Percentiles rank a stretch among this genome's conserved stretches.
phyloP scores from a whole-genome alignment of 2,113 vertebrate species.

The Muscicapa adusta region DNA sequence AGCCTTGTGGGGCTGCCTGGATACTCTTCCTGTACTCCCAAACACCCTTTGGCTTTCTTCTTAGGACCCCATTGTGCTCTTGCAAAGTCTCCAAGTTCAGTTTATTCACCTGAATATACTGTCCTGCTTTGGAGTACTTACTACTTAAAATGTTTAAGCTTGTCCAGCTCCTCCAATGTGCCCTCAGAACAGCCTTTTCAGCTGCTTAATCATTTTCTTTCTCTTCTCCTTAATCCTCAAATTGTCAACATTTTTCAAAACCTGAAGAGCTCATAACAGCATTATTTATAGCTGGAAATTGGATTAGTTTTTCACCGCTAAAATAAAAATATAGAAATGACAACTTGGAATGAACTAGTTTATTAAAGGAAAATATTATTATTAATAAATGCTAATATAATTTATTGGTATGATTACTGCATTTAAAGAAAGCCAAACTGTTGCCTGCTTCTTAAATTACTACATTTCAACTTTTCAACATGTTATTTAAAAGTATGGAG shows the following conservation, averaged over 20 bases:
- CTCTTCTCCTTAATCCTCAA: not conserved
- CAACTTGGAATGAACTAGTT: not conserved
- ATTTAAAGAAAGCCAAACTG: conserved; percentile 1
- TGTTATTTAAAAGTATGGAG: conserved; percentile 1
- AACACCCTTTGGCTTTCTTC: not conserved
- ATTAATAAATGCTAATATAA: not conserved
- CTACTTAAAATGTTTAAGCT: not conserved
- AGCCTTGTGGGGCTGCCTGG: not conserved
- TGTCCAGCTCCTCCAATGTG: not conserved
- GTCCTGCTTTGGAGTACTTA: not conserved
- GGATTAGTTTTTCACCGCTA: not conserved
- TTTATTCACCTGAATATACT: not conserved
- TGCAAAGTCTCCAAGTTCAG: not conserved
- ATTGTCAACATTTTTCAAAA: not conserved
- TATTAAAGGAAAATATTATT: not conserved
- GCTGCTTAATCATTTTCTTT: not conserved
- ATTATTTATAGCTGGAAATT: not conserved
- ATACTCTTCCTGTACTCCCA: not conserved
- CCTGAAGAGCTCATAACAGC: accelerated
- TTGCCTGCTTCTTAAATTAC: not conserved
- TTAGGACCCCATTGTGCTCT: not conserved
- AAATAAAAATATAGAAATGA: not conserved
- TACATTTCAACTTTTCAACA: not conserved
- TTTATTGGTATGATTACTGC: not conserved
- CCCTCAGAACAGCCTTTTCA: not conserved